A percentile compares a stretch with the other conserved stretches of the same genome.
These are phyloP conservation scores for Ameiurus melas DNA, from an alignment of 2,113 vertebrate species.

Conservation along the genomic window DNA sequence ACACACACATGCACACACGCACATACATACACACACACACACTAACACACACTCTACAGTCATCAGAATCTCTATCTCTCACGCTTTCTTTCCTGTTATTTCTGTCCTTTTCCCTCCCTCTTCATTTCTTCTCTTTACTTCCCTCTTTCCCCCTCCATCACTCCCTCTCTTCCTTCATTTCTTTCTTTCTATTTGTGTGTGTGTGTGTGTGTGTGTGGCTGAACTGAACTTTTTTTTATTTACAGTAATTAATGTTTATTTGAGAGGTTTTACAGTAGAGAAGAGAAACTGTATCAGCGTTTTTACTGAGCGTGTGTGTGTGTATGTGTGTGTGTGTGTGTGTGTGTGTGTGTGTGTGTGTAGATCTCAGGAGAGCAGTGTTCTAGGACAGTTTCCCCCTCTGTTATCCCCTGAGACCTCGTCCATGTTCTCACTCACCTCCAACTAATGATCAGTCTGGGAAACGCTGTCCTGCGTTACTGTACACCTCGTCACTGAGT, in stretches of 20 bases:
- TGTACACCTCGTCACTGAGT: not conserved
- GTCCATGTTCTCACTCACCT: not conserved
- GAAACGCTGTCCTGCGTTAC: not conserved
- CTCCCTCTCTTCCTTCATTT: not conserved
- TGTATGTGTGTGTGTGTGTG: constrained; percentile 63
- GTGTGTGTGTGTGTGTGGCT: no score
- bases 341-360: not conserved
- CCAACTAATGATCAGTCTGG: not conserved
- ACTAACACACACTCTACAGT: not conserved
- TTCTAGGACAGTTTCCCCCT: constrained; percentile 44
- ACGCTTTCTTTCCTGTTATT: no score
- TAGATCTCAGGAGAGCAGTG: constrained; percentile 49
- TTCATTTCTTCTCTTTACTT: not conserved
- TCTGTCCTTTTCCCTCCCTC: not conserved
- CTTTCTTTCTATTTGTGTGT: no score
- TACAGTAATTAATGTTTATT: not conserved
- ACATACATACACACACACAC: no score
- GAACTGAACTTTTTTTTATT: not conserved
- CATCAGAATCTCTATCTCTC: not conserved
- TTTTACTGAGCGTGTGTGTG: not conserved
- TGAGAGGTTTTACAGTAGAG: not conserved
- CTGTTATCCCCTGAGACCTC: not conserved
- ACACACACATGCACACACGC: no score
- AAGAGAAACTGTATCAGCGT: not conserved
- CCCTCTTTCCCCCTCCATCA: not conserved